These are phyloP conservation scores for Neosalanx taihuensis DNA, from an alignment of 2,797 vertebrate species.

Conservation along the genomic window DNA sequence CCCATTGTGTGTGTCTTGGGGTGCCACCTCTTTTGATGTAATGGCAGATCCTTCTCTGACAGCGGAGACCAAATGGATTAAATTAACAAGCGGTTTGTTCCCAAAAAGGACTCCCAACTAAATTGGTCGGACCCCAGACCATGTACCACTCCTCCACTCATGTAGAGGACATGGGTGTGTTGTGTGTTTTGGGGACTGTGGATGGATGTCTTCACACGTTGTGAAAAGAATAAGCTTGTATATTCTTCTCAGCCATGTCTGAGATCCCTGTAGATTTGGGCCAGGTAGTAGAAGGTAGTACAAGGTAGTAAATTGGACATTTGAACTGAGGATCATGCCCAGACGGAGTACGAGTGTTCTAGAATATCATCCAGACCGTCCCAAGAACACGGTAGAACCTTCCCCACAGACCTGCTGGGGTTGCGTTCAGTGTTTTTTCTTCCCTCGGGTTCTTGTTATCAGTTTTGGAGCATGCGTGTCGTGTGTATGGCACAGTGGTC, in stretches of 20 bases:
- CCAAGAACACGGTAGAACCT: background rate
- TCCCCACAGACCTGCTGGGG: conserved; percentile 1
- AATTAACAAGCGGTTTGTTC: too few species aligned
- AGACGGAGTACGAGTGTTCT: background rate
- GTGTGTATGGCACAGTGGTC: background rate
- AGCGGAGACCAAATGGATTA: too few species aligned
- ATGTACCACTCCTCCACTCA: background rate
- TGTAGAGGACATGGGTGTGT: conserved; percentile 19
- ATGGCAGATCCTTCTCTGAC: too few species aligned
- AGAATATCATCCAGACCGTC: background rate
- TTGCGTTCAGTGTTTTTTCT: background rate
- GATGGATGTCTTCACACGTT: conserved; percentile 37
- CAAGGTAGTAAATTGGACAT: conserved; percentile 55
- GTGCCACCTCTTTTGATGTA: too few species aligned
- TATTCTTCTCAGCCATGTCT: conserved; percentile 57
- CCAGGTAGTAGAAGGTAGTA: too few species aligned
- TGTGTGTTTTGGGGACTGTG: conserved; percentile 51
- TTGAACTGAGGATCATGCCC: conserved; percentile 42
- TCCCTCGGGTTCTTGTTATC: background rate
- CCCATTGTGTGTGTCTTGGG: too few species aligned
- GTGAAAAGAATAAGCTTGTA: conserved; percentile 68
- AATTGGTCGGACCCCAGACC: conserved; percentile 10
- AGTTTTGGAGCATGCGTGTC: background rate
- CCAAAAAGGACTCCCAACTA: background rate
- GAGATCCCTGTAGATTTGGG: conserved; percentile 56